A percentile compares a stretch with the other conserved stretches of the same genome.
Evolutionary conservation across 2,113 vertebrate species (phyloP).

Genomic region (Phoenicopterus ruber): DNA sequence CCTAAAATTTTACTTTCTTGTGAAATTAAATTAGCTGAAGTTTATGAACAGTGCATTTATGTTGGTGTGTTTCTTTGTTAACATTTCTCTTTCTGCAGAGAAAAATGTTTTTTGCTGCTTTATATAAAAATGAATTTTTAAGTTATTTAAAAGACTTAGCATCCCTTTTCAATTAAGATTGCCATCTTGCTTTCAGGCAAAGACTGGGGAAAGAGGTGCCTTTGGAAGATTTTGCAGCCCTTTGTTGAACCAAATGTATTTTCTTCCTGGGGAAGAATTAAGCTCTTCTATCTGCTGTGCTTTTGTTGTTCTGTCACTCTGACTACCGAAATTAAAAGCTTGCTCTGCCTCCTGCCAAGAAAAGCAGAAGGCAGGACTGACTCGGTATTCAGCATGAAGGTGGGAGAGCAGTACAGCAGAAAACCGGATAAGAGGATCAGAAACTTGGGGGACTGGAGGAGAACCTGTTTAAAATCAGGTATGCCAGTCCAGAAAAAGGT

Average conservation of each 20-base stretch:
- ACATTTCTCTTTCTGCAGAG: slow-evolving; percentile 75
- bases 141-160: slow-evolving; percentile 79
- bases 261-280: slow-evolving; percentile 67
- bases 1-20: slow-evolving; percentile 71
- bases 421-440: slow-evolving; percentile 17
- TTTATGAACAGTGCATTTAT: slow-evolving; percentile 63
- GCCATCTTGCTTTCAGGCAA: slow-evolving; percentile 75
- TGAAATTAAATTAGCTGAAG: slow-evolving; percentile 70
- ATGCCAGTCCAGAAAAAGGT: slow-evolving; percentile 54
- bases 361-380: slow-evolving; percentile 23
- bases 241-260: slow-evolving; percentile 36
- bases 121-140: slow-evolving; percentile 77
- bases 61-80: slow-evolving; percentile 73
- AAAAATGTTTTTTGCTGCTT: slow-evolving; percentile 81
- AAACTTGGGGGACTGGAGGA: slow-evolving; percentile 33
- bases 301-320: slow-evolving; percentile 55
- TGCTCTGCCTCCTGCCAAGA: slow-evolving; percentile 39
- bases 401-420: slow-evolving; percentile 25
- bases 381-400: slow-evolving; percentile 4
- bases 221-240: slow-evolving; percentile 44
- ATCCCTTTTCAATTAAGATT: slow-evolving; percentile 77
- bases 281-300: slow-evolving; percentile 46
- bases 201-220: slow-evolving; percentile 38
- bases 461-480: slow-evolving; percentile 51
- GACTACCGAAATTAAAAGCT: slow-evolving; percentile 42